Percentiles rank a stretch among this genome's conserved stretches.
Evolutionary conservation across 2,797 vertebrate species (phyloP).

Genomic region (Monodelphis domestica): DNA sequence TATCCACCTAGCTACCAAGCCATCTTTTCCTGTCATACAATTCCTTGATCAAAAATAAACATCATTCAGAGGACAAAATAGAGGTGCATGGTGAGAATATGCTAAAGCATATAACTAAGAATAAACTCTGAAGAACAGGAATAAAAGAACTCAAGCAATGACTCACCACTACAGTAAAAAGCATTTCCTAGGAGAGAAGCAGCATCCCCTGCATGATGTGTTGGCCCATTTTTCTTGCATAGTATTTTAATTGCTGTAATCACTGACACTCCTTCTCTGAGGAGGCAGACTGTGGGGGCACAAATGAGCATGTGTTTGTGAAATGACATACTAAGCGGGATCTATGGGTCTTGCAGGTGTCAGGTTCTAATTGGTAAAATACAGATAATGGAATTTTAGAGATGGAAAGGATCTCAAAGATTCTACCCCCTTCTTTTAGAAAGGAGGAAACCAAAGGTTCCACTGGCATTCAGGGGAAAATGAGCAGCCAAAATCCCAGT

Average conservation of each 20-base stretch:
- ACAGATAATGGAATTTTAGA: neutral
- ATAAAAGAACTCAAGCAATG: neutral
- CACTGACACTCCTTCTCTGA: neutral
- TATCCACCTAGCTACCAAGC: neutral
- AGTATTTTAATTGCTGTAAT: neutral
- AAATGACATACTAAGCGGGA: neutral
- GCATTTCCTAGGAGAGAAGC: neutral
- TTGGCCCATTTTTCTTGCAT: neutral
- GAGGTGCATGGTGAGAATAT: neutral
- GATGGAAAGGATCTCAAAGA: neutral
- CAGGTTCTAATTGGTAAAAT: neutral
- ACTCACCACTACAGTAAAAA: neutral
- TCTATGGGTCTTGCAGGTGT: neutral
- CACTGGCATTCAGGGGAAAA: neutral
- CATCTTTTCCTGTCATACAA: neutral
- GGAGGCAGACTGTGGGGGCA: neutral
- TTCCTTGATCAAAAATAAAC: neutral
- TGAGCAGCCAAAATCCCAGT: neutral
- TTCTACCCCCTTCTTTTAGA: neutral
- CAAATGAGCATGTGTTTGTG: neutral
- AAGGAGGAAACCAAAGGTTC: neutral
- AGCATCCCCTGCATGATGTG: neutral
- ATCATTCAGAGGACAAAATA: neutral
- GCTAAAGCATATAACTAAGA: neutral
- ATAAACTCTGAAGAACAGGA: neutral